A percentile compares a stretch with the other conserved stretches of the same genome.
Evolutionary conservation across 1,140 invertebrate species (phyloP).

Genomic region (Tyrophagus putrescentiae): DNA sequence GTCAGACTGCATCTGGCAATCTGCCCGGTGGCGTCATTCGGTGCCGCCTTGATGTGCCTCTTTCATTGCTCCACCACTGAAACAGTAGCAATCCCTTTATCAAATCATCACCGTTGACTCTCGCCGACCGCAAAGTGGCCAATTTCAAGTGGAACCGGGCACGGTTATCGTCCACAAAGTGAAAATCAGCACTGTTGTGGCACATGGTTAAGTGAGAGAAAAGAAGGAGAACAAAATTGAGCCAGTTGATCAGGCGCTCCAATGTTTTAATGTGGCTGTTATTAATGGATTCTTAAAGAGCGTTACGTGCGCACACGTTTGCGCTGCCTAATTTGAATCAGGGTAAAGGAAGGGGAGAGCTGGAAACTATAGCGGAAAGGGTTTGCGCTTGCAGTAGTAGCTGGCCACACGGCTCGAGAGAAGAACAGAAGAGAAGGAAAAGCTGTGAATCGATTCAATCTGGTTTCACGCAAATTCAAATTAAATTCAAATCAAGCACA

Average conservation of each 20-base stretch:
- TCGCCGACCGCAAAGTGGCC: too few relatives aligned
- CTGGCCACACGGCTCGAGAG: not conserved
- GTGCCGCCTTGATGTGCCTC: too few relatives aligned
- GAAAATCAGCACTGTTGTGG: too few relatives aligned
- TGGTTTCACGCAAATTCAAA: slow-evolving; percentile 9
- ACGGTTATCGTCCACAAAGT: too few relatives aligned
- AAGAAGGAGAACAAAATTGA: not conserved
- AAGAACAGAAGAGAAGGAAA: not conserved
- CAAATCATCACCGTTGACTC: too few relatives aligned
- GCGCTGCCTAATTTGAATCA: slow-evolving; percentile 4
- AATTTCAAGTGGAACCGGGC: too few relatives aligned
- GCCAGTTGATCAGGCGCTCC: not conserved
- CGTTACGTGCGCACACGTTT: slow-evolving; percentile 9
- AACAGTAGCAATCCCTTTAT: too few relatives aligned
- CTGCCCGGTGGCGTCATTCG: too few relatives aligned
- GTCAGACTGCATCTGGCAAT: too few relatives aligned
- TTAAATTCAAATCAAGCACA: slow-evolving; percentile 16
- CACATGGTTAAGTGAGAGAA: too few relatives aligned
- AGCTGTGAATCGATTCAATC: not conserved
- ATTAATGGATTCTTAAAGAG: slow-evolving; percentile 19
- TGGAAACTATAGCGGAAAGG: not conserved
- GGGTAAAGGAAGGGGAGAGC: not conserved
- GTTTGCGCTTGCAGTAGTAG: not conserved
- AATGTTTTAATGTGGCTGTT: not conserved
- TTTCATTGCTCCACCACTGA: too few relatives aligned